These are phyloP conservation scores for Xyrauchen texanus DNA, from an alignment of 2,113 vertebrate genomes.

Conservation along the genomic window DNA sequence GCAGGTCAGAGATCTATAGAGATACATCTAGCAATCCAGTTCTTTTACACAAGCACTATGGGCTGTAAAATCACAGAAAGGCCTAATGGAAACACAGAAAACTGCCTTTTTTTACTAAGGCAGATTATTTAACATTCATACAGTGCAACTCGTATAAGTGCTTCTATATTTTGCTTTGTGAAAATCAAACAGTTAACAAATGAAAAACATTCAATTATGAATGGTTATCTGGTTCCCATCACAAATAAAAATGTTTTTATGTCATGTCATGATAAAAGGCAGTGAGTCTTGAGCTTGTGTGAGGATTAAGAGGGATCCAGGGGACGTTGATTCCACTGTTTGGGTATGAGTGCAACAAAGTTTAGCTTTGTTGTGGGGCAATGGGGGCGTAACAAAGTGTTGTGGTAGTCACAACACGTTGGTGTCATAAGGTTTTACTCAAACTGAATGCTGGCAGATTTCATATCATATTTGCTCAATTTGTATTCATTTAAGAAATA, in stretches of 20 bases:
- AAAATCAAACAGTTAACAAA: not conserved
- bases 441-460: too few species aligned
- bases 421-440: too few species aligned
- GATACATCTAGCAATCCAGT: not conserved
- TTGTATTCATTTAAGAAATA: too few species aligned
- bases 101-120: too few species aligned
- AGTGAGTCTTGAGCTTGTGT: not conserved
- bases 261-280: not conserved
- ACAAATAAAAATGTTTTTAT: not conserved
- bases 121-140: too few species aligned
- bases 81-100: not conserved
- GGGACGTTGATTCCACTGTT: not conserved
- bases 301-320: conserved; percentile 24
- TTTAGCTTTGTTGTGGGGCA: too few species aligned
- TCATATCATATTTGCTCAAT: too few species aligned
- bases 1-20: conserved; percentile 5
- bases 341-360: conserved; percentile 3
- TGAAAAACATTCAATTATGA: not conserved
- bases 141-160: too few species aligned
- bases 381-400: too few species aligned
- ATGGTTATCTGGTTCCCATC: conserved; percentile 1
- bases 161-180: not conserved
- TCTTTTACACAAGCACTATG: not conserved
- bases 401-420: too few species aligned
- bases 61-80: not conserved